These are phyloP conservation scores for Egretta garzetta DNA, from an alignment of 2,113 vertebrate species.

Conservation along the genomic window DNA sequence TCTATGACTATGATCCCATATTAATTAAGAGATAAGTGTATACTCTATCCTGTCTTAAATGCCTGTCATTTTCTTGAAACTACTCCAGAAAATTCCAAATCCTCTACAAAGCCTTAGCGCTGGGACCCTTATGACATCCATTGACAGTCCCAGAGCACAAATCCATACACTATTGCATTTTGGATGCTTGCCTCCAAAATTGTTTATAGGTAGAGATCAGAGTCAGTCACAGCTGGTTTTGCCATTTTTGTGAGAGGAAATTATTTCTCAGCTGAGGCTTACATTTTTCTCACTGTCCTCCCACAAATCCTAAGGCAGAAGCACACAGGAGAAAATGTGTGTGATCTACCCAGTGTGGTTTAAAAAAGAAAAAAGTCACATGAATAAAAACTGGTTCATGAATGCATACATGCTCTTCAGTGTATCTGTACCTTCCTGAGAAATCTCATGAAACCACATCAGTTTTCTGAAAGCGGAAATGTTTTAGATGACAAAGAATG, in stretches of 20 bases:
- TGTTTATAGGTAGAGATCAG: neutral
- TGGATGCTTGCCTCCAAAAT: neutral
- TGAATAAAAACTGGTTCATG: neutral
- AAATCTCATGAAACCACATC: neutral
- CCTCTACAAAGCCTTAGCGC: neutral
- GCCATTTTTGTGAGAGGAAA: constrained; percentile 17
- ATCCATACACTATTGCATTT: neutral
- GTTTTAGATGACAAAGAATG: neutral
- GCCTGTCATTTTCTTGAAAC: constrained; percentile 1
- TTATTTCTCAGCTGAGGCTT: constrained; percentile 7
- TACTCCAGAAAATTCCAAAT: constrained; percentile 1
- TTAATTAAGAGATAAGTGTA: constrained; percentile 3
- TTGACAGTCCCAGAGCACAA: neutral
- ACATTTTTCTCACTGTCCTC: neutral
- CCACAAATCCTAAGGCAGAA: neutral
- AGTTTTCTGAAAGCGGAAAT: neutral
- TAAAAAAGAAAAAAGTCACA: neutral
- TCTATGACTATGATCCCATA: neutral
- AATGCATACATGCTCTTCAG: neutral
- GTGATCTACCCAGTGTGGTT: neutral
- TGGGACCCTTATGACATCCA: neutral
- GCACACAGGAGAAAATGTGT: neutral
- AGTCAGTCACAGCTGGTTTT: constrained; percentile 33
- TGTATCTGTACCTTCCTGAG: neutral
- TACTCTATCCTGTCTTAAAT: neutral